Evolutionary conservation across 2,888 invertebrate genomes (phyloP).

Genomic region (Sthenelais limicola): DNA sequence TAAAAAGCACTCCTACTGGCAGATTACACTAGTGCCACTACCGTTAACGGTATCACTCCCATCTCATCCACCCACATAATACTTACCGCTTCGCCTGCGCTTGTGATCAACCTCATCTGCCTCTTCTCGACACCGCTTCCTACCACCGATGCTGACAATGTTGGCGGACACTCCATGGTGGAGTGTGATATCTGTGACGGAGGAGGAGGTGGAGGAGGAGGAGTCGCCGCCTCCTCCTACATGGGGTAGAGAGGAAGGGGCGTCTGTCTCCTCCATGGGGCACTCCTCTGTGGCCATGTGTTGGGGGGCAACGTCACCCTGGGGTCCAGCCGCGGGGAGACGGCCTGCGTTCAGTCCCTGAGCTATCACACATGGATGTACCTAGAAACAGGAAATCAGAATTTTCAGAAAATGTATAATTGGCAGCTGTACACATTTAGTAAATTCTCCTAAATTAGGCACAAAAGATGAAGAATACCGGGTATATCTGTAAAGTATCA

Average conservation of each 20-base stretch:
- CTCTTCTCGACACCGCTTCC: constrained; percentile 60
- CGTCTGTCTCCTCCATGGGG: constrained; percentile 49
- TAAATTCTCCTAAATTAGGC: too few relatives aligned
- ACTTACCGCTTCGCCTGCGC: constrained; percentile 50
- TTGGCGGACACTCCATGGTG: constrained; percentile 48
- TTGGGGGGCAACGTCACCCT: not conserved
- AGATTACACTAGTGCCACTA: too few relatives aligned
- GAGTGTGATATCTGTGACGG: constrained; percentile 49
- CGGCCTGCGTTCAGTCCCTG: constrained; percentile 48
- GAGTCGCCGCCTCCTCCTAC: constrained; percentile 24
- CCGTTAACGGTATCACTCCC: too few relatives aligned
- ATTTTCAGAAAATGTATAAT: too few relatives aligned
- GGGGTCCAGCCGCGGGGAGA: constrained; percentile 40
- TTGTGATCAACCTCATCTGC: constrained; percentile 54
- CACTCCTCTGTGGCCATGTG: constrained; percentile 19
- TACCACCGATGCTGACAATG: constrained; percentile 55
- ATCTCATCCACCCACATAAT: not conserved
- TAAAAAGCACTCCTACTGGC: too few relatives aligned
- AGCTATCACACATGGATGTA: constrained; percentile 36
- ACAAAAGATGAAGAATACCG: too few relatives aligned
- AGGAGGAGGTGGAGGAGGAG: too few relatives aligned
- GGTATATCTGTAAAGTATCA: too few relatives aligned
- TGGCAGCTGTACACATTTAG: too few relatives aligned
- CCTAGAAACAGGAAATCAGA: not conserved
- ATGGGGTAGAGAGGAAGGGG: not conserved